Evolutionary conservation across 2,888 invertebrate genomes (phyloP).

Genomic region (Sipunculus nudus): DNA sequence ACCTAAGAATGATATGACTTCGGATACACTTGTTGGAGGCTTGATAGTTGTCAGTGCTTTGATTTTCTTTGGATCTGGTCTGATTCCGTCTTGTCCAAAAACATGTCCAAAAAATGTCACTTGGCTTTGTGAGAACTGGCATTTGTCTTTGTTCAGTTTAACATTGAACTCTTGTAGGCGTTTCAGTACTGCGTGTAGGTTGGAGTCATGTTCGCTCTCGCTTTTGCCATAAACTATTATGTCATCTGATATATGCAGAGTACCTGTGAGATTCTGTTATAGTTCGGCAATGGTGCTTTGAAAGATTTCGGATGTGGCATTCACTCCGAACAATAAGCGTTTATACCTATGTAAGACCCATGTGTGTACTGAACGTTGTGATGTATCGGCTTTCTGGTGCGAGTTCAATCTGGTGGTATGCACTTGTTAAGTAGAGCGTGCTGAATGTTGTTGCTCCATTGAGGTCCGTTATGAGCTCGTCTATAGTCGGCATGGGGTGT

Average conservation of each 20-base stretch:
- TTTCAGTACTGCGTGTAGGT: conserved; percentile 12
- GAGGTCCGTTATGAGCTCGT: conserved; percentile 15
- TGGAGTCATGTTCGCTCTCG: conserved; percentile 8
- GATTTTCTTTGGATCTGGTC: conserved; percentile 37
- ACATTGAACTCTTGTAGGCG: conserved; percentile 17
- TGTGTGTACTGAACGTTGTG: conserved; percentile 34
- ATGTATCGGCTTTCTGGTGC: conserved; percentile 24
- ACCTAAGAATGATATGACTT: conserved; percentile 39
- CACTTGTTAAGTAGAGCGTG: conserved; percentile 9
- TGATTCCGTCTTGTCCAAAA: conserved; percentile 17
- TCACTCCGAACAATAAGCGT: conserved; percentile 27
- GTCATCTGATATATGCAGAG: conserved; percentile 17
- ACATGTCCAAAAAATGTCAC: background rate
- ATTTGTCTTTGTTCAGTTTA: conserved; percentile 25
- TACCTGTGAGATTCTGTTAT: conserved; percentile 11
- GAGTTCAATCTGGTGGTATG: conserved; percentile 14
- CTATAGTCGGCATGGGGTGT: conserved; percentile 12
- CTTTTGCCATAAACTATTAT: conserved; percentile 16
- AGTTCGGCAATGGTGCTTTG: conserved; percentile 16
- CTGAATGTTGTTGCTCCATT: conserved; percentile 16
- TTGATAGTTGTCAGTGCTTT: conserved; percentile 31
- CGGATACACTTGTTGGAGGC: conserved; percentile 34
- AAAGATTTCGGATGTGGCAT: conserved; percentile 15
- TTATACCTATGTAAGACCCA: conserved; percentile 28
- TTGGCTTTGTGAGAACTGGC: conserved; percentile 8